phyloP scores from a whole-genome alignment of 2,113 vertebrate species.

The Lepidiolamprologus cunningtoni region DNA sequence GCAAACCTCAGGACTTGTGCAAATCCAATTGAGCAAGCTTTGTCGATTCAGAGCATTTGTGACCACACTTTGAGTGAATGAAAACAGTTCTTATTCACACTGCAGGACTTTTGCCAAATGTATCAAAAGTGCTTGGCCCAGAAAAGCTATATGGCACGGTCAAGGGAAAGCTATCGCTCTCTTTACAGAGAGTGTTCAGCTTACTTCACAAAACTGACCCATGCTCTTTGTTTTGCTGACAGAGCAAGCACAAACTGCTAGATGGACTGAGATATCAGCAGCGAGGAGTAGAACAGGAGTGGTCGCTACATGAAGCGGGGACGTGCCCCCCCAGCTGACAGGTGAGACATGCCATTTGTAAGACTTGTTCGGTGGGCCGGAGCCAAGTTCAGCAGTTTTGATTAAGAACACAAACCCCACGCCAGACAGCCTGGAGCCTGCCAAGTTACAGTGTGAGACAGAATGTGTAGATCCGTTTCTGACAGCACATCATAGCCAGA shows the following conservation, averaged over 20 bases:
- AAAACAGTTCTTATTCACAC: neutral
- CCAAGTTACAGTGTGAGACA: neutral
- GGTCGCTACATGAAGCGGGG: neutral
- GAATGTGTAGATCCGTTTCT: neutral
- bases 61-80: neutral
- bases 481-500: neutral
- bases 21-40: neutral
- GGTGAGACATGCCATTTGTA: conserved; percentile 32
- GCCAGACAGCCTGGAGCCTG: conserved; percentile 22
- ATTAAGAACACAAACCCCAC: conserved; percentile 13
- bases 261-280: neutral
- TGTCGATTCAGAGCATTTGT: neutral
- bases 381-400: conserved; percentile 34
- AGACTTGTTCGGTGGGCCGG: conserved; percentile 3
- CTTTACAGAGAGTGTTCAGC: neutral
- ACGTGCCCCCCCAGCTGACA: neutral
- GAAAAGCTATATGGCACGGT: neutral
- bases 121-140: neutral
- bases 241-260: neutral
- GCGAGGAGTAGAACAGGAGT: neutral
- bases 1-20: neutral
- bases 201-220: neutral
- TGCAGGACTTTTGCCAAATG: neutral
- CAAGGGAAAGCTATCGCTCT: neutral
- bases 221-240: conserved; percentile 2